Evolutionary conservation across 1,140 invertebrate species (phyloP).

Genomic region (Orchesella cincta): DNA sequence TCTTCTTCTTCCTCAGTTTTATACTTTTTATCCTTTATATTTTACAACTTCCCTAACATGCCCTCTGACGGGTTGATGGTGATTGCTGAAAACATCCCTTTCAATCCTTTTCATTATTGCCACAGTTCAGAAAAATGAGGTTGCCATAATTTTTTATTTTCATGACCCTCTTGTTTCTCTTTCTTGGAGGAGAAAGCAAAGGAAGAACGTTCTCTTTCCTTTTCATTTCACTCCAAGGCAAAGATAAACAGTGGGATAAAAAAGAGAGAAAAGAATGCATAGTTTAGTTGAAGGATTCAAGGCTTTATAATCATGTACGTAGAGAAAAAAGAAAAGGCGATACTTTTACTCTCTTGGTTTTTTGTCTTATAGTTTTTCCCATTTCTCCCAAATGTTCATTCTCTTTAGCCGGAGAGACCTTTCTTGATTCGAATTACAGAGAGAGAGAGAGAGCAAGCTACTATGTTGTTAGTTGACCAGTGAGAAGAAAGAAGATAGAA

Average conservation of each 20-base stretch:
- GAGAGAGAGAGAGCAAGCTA: background rate
- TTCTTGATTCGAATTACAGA: too few species aligned
- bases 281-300: background rate
- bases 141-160: slow-evolving; percentile 18
- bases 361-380: background rate
- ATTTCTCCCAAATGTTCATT: background rate
- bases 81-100: slow-evolving; percentile 28
- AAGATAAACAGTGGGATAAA: slow-evolving; percentile 8
- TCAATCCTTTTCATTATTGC: slow-evolving; percentile 28
- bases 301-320: background rate
- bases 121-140: slow-evolving; percentile 16
- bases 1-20: too few species aligned
- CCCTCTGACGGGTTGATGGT: slow-evolving; percentile 29
- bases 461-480: too few species aligned
- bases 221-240: background rate
- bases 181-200: too few species aligned
- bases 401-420: too few species aligned
- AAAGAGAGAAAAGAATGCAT: background rate
- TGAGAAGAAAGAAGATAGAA: background rate
- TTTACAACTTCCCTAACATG: slow-evolving; percentile 21
- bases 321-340: background rate
- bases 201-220: too few species aligned
- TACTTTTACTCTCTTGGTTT: background rate
- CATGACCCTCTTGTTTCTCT: background rate
- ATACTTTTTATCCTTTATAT: slow-evolving; percentile 8